Evolutionary conservation across 2,113 vertebrate genomes (phyloP), one percentile per base, ranked within the genome.

Genomic region (Plecotus auritus): DNA sequence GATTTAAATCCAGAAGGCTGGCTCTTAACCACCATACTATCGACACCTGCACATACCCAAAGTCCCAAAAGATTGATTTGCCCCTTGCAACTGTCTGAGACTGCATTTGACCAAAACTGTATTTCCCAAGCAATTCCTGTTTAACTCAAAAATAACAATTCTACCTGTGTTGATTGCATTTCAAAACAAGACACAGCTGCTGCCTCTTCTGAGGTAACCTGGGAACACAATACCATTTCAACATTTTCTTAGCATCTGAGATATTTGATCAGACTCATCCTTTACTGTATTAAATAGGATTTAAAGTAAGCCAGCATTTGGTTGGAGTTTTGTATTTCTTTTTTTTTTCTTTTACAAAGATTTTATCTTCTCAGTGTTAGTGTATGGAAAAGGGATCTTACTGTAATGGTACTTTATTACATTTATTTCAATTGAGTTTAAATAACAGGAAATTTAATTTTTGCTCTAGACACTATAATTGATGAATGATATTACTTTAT

Each of bases 381-480:
- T 59, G 0, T 54, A 81, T 49, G 20, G n/a, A 5, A 70, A 82
- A 85, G 26, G 1, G 26, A 88, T 90, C 94, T 94, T 95, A 88
- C 17, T 47, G 1, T 76, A 93, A 66, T 64, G 4, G 17, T 42
- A 78, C n/a, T 22, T 85, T 89, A 20, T 67, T 51, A 32, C 11
- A 84, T 74, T 90, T 96, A 85, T 92, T 96, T 72, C 64, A 84
- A 89, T 32, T 77, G 20, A 77, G 12, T 81, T 90, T 54, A 88
- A 95, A 89, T 94, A 87, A 86, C 23, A 72, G 37, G 10, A 88
- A 85, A 95, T 86, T 82, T 90, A 82, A 92, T 85, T 70, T 92
- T 88, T 37, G 17, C 30, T 92, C 47, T 80, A 59, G 47, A 66
- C 77, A 90, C 35, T 37, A 23, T 81, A 90, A 93, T 20, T 90